Conservation (phyloP, 2,113 vertebrate species). For the Genyomyrus donnyi region DNA sequence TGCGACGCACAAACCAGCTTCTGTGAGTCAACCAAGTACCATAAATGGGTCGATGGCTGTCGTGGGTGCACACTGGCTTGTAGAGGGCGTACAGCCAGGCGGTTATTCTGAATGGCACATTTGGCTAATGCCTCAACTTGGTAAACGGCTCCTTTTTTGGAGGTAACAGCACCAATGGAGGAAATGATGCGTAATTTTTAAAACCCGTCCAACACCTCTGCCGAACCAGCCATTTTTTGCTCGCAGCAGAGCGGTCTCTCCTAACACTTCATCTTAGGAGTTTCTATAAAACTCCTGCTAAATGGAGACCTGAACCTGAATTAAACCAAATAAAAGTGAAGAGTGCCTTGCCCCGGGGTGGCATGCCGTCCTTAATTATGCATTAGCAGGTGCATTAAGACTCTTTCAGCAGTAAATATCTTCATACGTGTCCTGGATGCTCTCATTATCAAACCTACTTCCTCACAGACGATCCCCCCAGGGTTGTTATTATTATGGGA, state of each 20-base stretch:
- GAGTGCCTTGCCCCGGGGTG: conserved; percentile 26
- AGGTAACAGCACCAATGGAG: not conserved
- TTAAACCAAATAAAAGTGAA: conserved; percentile 36
- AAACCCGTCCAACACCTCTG: not conserved
- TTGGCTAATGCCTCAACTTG: not conserved
- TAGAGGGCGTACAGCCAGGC: not conserved
- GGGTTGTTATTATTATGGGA: not conserved
- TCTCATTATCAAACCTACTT: not conserved
- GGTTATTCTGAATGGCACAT: not conserved
- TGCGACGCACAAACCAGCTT: not conserved
- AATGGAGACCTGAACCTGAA: conserved; percentile 20
- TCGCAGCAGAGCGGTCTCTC: not conserved
- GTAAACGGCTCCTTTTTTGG: not conserved
- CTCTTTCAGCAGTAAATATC: conserved; percentile 9
- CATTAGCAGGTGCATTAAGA: conserved; percentile 27
- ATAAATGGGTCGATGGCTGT: not conserved
- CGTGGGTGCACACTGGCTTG: not conserved
- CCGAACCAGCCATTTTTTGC: not conserved
- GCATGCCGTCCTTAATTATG: conserved; percentile 43
- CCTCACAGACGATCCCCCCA: not conserved
- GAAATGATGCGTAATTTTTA: not conserved
- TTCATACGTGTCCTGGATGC: not conserved
- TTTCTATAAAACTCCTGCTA: conserved; percentile 24
- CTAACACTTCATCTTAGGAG: not conserved
- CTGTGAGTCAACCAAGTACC: not conserved